Evolutionary conservation across 2,797 vertebrate species (phyloP).

Genomic region (Valencia hispanica): DNA sequence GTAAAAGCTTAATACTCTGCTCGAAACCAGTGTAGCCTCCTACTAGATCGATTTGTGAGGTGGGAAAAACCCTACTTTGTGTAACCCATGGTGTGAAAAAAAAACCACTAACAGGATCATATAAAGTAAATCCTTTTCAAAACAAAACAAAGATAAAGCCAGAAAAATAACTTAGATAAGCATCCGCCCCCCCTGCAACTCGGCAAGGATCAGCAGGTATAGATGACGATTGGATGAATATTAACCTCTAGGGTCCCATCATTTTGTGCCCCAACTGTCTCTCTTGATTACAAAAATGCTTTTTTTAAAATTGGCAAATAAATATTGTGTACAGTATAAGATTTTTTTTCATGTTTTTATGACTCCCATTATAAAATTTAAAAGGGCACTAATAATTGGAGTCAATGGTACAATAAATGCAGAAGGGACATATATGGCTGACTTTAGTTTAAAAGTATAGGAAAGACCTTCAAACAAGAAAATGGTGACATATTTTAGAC

Average conservation of each 20-base stretch:
- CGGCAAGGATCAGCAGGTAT: too few species aligned
- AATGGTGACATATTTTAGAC: background rate
- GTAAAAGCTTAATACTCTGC: conserved; percentile 77
- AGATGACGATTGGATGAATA: too few species aligned
- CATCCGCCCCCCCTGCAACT: too few species aligned
- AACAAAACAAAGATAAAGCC: background rate
- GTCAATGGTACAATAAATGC: background rate
- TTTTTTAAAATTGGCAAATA: too few species aligned
- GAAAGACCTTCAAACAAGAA: background rate
- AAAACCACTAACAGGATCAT: conserved; percentile 27
- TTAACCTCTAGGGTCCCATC: too few species aligned
- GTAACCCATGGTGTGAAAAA: conserved; percentile 47
- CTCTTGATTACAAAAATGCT: too few species aligned
- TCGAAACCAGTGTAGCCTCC: conserved; percentile 73
- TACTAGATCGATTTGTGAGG: conserved; percentile 65
- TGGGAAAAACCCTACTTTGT: conserved; percentile 27
- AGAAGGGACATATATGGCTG: background rate
- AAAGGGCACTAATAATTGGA: background rate
- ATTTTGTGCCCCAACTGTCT: too few species aligned
- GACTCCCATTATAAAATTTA: too few species aligned
- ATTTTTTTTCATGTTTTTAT: too few species aligned
- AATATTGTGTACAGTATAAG: too few species aligned
- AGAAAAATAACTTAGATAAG: too few species aligned
- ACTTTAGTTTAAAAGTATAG: background rate
- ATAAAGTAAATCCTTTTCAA: background rate